Evolutionary conservation across 1,140 invertebrate genomes (phyloP), one percentile per base, ranked within the genome.

Genomic region (Listronotus oregonensis): DNA sequence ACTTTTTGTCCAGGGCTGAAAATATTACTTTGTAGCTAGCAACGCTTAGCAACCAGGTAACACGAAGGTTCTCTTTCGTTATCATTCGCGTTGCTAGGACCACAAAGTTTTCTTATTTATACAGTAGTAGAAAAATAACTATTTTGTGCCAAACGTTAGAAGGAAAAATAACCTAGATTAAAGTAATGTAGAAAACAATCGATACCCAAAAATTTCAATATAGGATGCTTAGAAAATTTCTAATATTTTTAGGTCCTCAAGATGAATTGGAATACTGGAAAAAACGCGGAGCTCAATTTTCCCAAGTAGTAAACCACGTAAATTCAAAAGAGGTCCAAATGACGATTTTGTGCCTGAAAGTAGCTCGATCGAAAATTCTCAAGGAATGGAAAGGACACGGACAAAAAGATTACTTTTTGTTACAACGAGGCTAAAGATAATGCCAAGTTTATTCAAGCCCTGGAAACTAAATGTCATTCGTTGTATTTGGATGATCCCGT

Each of bases 221-320:
- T n/a, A n/a, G n/a, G n/a, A n/a, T n/a, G n/a, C n/a, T n/a, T n/a
- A n/a, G n/a, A n/a, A n/a, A n/a, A n/a, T n/a, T 27, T 27, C 21
- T 37, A 8, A 1, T 37, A 18, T 31, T 64, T 43, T 32, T 78
- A 62, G 83, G 95, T 3, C 96, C 96, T 1, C 92, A 96, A 75
- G 94, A 96, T 73, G 96, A 98, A 79, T 81, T 97, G 12, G 95
- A 97, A 74, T 97, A 97, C 79, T 98, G 95, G 95, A 97, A 97
- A 81, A 92, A 93, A 74, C 82, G 95, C 18, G 92, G 91, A 51
- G 93, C 94, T 0, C 92, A 92, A 76, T 96, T 97, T 79, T 96
- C 93, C 40, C 94, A 95, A 79, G 85, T 97, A 2, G 86, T 93
- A 0, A 86, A 90, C 15, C 91, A 93, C 77, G 84, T 97, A 56